Evolutionary conservation across 2,888 invertebrate genomes (phyloP).

Genomic region (Amiota mariae): DNA sequence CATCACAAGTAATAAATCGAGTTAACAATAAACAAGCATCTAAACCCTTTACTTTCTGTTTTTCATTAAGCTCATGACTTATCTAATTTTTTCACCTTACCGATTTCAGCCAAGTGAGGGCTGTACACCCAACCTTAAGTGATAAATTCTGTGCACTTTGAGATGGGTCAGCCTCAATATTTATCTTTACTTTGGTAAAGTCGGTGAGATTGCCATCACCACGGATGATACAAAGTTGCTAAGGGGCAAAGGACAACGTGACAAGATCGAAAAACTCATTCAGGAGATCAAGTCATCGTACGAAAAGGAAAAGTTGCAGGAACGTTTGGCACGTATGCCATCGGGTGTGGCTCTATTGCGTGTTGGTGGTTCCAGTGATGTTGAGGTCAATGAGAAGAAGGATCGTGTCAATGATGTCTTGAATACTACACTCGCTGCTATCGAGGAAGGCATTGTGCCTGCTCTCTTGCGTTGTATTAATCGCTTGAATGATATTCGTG

Average conservation of each 20-base stretch:
- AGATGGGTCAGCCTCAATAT: too few species aligned
- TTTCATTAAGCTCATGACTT: too few species aligned
- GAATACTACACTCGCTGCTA: slow-evolving; percentile 93
- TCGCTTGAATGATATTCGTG: slow-evolving; percentile 79
- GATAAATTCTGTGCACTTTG: too few species aligned
- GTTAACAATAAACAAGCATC: too few species aligned
- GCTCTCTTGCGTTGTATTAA: slow-evolving; percentile 89
- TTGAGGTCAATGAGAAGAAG: slow-evolving; percentile 96
- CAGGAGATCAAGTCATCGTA: slow-evolving; percentile 90
- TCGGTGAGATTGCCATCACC: slow-evolving; percentile 90
- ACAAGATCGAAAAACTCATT: slow-evolving; percentile 87
- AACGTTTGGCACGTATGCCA: slow-evolving; percentile 89
- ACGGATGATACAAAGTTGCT: slow-evolving; percentile 89
- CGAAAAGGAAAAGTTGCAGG: slow-evolving; percentile 94
- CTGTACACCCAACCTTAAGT: too few species aligned
- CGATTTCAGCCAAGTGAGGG: too few species aligned
- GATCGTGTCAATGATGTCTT: slow-evolving; percentile 95
- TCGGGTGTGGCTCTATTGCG: slow-evolving; percentile 86
- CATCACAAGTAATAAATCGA: too few species aligned
- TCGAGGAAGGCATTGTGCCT: slow-evolving; percentile 97
- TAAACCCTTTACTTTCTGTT: too few species aligned
- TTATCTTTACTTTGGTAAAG: slow-evolving; percentile 88
- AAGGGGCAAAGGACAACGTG: slow-evolving; percentile 84
- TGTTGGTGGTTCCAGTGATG: slow-evolving; percentile 90
- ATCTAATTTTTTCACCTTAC: too few species aligned